Base-by-base conservation (phyloP, 2,888 invertebrate genomes). In the Chrysopilus asiliformis region DNA sequence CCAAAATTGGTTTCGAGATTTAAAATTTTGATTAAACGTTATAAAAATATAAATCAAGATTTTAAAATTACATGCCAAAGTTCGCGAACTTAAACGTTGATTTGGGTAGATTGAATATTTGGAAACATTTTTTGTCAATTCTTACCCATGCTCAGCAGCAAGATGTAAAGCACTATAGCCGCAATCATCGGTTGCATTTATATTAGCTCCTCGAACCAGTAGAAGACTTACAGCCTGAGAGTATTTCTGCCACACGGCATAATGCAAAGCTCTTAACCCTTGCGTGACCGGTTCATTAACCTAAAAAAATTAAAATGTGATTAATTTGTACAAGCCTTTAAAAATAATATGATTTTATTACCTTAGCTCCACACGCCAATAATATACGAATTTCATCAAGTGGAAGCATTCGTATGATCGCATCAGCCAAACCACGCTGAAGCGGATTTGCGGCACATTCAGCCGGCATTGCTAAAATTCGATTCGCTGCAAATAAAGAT, bases 141-240 rank as follows among this genome's bases (percentile, higher is more conserved):
- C 60, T 55, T 65, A 81, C 66, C 86, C 87, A 52, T 84, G 83
- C 49, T 90, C 85, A 1, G 90, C 83, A n/a, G 86, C 83, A 9
- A 93, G 68, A 64, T 93, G 93, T 29, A 93, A 62, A 0, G 91
- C 83, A 39, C 89, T 85, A 60, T 90, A 91, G 0, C 91, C 93
- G 48, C 89, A 86, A 54, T 89, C 87, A 52, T 90, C 89, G 2
- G 76, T 72, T 0, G 83, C 82, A 55, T 86, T 79, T 22, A 85
- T 76, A 53, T 86, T 78, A 48, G 84, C 79, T 6, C 86, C 87
- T 22, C 85, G 67, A 1, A 85, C 83, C 27, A 91, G 65, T 32
- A 91, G 66, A 35, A 90, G 66, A 36, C 79, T 73, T 1, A 84
- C 81, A 1, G 87, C 87, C 48, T 85, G 85, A 45, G 74, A 67